Base-by-base conservation (phyloP, 2,888 invertebrate genomes). In the Lingula anatina region DNA sequence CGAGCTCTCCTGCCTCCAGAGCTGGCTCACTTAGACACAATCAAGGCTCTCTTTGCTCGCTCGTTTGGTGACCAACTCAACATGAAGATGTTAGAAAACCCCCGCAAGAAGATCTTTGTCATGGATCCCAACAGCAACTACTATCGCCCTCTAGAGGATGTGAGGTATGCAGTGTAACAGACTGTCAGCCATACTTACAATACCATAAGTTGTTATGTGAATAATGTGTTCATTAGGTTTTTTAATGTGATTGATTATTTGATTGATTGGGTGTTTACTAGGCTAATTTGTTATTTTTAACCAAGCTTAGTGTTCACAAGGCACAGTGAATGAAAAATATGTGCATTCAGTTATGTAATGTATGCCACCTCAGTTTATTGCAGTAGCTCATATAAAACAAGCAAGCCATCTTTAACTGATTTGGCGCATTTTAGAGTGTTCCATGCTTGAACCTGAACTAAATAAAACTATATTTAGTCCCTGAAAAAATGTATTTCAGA, bases 131-230 rank as follows among this genome's bases (percentile, higher is more conserved):
- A 93, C 73, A 40, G 35, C 15, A 93, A 95, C 73, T 92, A 97
- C 87, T 99, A 96, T 78, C 99, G 97, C 78, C 96, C 97, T 74
- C 82, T 99, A 40, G 96, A 97, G 78, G 96, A 97, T 79, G 84
- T 94, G 62, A 66, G 68, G 78, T 78, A 57, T 21, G 18, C 20
- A n/a, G 18, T 12, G 21, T 23, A 46, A 5, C 9, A 44, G 21
- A 15, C 23, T 2, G 24, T 4, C 18, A 18, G 21, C 40, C 1
- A 25, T 5, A 44, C 7, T 24, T 5, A 25, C 15, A n/a, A n/a
- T n/a, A n/a, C n/a, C n/a, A 28, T 23, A 4, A 15, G 3, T n/a
- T n/a, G n/a, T n/a, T n/a, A n/a, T n/a, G n/a, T 35, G 35, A n/a
- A 12, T 35, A 35, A 35, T n/a, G n/a, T 35, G 35, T 35, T 12